A percentile compares a stretch with the other conserved stretches of the same genome.
These are phyloP conservation scores for Gobius niger DNA, from an alignment of 2,113 vertebrate species.

Conservation along the genomic window DNA sequence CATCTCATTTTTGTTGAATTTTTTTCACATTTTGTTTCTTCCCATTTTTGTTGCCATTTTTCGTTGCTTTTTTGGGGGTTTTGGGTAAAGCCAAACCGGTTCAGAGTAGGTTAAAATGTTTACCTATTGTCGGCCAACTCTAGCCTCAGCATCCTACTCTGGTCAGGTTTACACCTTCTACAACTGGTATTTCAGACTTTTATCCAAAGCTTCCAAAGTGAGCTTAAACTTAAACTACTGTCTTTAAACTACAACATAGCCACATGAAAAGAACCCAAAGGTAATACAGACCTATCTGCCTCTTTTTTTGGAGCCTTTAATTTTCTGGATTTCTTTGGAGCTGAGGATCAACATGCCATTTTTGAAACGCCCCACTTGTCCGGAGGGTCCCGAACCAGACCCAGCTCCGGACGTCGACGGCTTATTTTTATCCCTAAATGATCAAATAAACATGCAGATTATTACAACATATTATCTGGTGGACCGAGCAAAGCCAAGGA, in stretches of 20 bases:
- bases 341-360: constrained; percentile 89
- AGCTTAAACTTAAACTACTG: too few relatives aligned
- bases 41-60: too few relatives aligned
- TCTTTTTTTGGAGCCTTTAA: constrained; percentile 82
- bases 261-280: not conserved
- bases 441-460: not conserved
- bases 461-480: too few relatives aligned
- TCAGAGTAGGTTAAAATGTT: too few relatives aligned
- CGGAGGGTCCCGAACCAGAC: constrained; percentile 67
- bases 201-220: too few relatives aligned
- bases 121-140: not conserved
- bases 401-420: constrained; percentile 64
- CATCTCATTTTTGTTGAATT: too few relatives aligned
- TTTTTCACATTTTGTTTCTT: too few relatives aligned
- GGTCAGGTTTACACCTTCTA: too few relatives aligned
- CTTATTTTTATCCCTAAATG: constrained; percentile 79
- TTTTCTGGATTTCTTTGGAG: constrained; percentile 85
- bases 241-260: not conserved
- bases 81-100: too few relatives aligned
- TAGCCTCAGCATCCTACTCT: not conserved
- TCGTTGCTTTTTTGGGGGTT: too few relatives aligned
- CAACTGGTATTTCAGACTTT: not conserved
- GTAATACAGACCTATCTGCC: constrained; percentile 24
- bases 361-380: constrained; percentile 91
- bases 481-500: not conserved